Evolutionary conservation across 2,888 invertebrate species (phyloP), one percentile per base, ranked within the genome.

Genomic region (Paralinhomoeus sp.): DNA sequence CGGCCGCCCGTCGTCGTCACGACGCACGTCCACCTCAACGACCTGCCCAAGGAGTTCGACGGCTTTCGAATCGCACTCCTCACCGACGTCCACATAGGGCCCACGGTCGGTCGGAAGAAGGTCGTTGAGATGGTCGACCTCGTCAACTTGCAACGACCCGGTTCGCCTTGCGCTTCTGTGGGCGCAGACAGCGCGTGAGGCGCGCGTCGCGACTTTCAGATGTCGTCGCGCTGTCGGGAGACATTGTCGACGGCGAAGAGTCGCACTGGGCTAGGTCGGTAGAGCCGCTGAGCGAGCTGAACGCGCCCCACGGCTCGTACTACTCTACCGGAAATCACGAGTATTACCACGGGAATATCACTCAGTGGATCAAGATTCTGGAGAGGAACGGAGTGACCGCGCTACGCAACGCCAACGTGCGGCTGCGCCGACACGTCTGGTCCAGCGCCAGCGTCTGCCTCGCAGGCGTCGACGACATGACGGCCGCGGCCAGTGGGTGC

Each of bases 71-170:
- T 66, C 21, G 61, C 60, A 21, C 57, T 63, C 24, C 46, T 66
- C 3, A 60, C 63, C 23, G 66, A 66, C 47, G 56, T 65, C 21
- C 66, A 66, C 49, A 54, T 65, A 12, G 65, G 66, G 17, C 63
- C 64, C 24, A 62, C 63, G 2, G 64, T 64, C 21, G 63, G 64
- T 37, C 54, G 51, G 45, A 43, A 45, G 9, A 50, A 57, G 34
- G 49, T 66, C 23, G 48, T 53, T 21, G 47, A 45, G 23, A 57
- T 64, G 36, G 63, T 64, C 9, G 49, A 59, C 23, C 50, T 60
- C 37, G 57, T 61, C 13, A 64, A 64, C 44, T 42, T 49, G 21
- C 43, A 62, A 21, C 50, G 61, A 13, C 60, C 63, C 50, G 63
- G 63, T 62, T 46, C n/a, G n/a, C n/a, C n/a, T n/a, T n/a, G n/a